These are phyloP conservation scores for Limnephilus auricula DNA, from an alignment of 2,888 invertebrate species.

Conservation along the genomic window DNA sequence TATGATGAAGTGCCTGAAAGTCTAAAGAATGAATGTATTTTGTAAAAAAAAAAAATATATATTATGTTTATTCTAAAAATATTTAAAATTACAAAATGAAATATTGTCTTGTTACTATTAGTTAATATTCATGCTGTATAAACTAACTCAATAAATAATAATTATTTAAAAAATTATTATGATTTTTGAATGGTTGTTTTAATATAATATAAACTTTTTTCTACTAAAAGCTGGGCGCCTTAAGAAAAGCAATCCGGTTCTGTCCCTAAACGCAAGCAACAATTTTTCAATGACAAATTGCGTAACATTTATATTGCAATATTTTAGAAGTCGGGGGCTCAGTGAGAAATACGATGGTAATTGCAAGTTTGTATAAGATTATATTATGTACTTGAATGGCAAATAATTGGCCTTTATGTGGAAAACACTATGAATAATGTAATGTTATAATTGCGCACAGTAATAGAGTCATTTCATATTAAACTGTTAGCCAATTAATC, in stretches of 20 bases:
- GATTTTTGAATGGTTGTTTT: too few species aligned
- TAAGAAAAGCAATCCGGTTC: not conserved
- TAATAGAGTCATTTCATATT: not conserved
- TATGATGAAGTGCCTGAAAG: too few species aligned
- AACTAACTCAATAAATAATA: too few species aligned
- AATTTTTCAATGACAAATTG: not conserved
- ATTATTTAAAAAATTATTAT: too few species aligned
- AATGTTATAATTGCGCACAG: not conserved
- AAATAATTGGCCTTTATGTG: not conserved
- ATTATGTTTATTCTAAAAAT: too few species aligned
- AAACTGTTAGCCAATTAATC: not conserved
- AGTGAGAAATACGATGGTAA: not conserved
- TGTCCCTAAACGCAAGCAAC: not conserved
- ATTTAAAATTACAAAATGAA: too few species aligned
- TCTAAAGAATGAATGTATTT: too few species aligned
- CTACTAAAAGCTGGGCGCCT: too few species aligned
- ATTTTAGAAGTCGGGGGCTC: not conserved
- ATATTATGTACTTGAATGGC: not conserved
- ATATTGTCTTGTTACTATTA: too few species aligned
- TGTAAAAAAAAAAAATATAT: too few species aligned
- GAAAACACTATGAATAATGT: not conserved
- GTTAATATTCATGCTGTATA: too few species aligned
- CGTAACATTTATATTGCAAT: not conserved
- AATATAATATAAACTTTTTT: too few species aligned
- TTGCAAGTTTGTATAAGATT: not conserved